Evolutionary conservation across 2,888 invertebrate genomes (phyloP).

Genomic region (Micoletzkya japonica): DNA sequence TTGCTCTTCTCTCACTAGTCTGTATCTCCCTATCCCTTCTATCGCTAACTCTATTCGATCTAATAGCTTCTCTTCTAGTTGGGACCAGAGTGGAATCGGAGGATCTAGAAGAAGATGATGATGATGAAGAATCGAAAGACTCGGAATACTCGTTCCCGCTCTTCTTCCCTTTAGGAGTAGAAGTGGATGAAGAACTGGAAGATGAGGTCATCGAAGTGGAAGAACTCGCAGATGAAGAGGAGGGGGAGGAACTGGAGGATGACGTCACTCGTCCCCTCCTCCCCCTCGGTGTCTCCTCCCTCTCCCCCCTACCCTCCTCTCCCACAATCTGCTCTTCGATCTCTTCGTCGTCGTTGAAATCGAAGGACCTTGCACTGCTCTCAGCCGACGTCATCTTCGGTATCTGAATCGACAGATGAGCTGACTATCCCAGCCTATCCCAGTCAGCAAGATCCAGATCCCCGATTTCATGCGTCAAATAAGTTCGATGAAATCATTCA

Average conservation of each 20-base stretch:
- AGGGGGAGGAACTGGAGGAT: background rate
- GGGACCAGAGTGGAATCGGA: background rate
- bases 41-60: background rate
- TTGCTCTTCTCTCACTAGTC: background rate
- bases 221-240: conserved; percentile 10
- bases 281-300: background rate
- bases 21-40: background rate
- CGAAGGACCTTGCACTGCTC: background rate
- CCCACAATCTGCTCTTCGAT: conserved; percentile 11
- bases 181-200: background rate
- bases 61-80: background rate
- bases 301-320: background rate
- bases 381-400: too few relatives aligned
- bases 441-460: too few relatives aligned
- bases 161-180: background rate
- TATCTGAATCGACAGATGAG: too few relatives aligned
- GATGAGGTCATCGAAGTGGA: background rate
- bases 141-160: background rate
- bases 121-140: background rate
- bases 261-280: background rate
- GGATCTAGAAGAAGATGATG: background rate
- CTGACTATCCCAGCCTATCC: too few relatives aligned
- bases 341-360: background rate
- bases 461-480: too few relatives aligned
- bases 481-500: too few relatives aligned